These are phyloP conservation scores for Parauchenoglanis punctatus DNA, from an alignment of 2,797 vertebrate species.

Conservation along the genomic window DNA sequence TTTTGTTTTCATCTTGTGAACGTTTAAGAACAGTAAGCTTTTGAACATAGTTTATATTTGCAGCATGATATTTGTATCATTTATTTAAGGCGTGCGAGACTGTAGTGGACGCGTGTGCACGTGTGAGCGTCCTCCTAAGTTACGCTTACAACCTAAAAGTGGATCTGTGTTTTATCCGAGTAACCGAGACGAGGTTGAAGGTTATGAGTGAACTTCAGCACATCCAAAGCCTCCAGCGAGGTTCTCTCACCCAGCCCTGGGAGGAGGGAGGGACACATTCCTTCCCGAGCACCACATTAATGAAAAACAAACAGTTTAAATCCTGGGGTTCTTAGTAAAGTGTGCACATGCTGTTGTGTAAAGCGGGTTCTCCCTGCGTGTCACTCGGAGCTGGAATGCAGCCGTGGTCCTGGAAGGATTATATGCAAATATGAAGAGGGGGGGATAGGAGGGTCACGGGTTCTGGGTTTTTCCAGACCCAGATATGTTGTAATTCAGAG, in stretches of 20 bases:
- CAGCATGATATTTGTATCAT: not conserved
- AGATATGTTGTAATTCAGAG: constrained; percentile 30
- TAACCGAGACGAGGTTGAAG: constrained; percentile 23
- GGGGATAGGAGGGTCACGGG: constrained; percentile 15
- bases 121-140: not conserved
- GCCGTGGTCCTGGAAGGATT: constrained; percentile 62
- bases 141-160: not conserved
- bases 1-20: not conserved
- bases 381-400: constrained; percentile 64
- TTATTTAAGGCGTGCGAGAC: not conserved
- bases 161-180: constrained; percentile 8
- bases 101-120: not conserved
- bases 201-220: constrained; percentile 37
- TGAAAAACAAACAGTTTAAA: constrained; percentile 83
- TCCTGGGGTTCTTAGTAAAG: constrained; percentile 71
- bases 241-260: constrained; percentile 71
- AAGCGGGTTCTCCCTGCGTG: constrained; percentile 52
- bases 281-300: constrained; percentile 76
- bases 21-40: too few species aligned
- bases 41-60: not conserved
- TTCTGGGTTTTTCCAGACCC: constrained; percentile 49
- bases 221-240: constrained; percentile 63
- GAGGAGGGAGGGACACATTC: constrained; percentile 76
- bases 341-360: constrained; percentile 40
- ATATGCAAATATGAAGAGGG: constrained; percentile 58